Conservation (phyloP, 23 tunicate genomes). For the Corella eumyota region DNA sequence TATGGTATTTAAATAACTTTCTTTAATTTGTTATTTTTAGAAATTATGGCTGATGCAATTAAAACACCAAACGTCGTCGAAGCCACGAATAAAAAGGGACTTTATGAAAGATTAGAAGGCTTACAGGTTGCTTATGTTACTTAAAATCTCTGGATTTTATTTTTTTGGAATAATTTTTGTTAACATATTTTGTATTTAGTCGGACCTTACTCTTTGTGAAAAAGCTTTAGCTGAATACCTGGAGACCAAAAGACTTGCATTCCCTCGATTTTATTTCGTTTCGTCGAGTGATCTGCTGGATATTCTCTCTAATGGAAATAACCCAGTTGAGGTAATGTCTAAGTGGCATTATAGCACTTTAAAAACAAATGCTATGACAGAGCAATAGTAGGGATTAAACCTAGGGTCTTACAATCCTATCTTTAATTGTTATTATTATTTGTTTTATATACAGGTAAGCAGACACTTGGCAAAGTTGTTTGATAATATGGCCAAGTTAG, state of each 20-base stretch:
- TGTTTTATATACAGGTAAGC: conserved; percentile 30
- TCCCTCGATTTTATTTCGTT: conserved; percentile 94
- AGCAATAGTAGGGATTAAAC: no score
- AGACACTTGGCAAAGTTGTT: conserved; percentile 88
- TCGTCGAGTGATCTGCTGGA: conserved; percentile 94
- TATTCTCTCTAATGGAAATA: conserved; percentile 96
- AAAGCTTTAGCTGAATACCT: conserved; percentile 89
- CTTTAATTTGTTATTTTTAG: conserved; percentile 3
- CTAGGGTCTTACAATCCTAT: no score
- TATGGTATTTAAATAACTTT: not conserved
- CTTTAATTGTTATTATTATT: no score
- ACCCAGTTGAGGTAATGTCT: conserved; percentile 71
- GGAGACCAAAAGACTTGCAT: conserved; percentile 94
- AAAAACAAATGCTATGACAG: not conserved
- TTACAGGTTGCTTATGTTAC: conserved; percentile 30
- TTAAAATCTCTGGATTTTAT: no score
- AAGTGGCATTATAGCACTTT: not conserved
- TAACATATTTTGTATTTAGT: conserved; percentile 4
- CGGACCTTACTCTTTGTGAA: conserved; percentile 81
- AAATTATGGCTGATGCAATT: conserved; percentile 91
- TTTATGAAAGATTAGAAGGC: conserved; percentile 60
- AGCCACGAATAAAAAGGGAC: conserved; percentile 85
- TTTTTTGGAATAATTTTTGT: not conserved
- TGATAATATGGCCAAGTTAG: conserved; percentile 79
- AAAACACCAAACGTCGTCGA: conserved; percentile 92